Base-by-base conservation (phyloP, 2,888 invertebrate species). In the Aradus depressus region DNA sequence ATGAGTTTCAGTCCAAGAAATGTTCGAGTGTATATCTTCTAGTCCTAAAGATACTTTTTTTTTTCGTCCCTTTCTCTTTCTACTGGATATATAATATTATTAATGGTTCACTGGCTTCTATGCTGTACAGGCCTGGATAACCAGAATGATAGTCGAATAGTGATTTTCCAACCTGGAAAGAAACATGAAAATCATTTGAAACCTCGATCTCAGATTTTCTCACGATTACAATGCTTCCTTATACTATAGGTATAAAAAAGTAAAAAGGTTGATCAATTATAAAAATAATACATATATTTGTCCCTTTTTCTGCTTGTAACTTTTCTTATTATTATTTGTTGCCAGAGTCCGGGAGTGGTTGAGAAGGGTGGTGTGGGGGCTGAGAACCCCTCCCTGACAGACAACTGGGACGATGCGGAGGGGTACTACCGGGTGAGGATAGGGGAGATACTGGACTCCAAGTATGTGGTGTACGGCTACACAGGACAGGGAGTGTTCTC, bases 321-420 rank as follows among this genome's bases (percentile, higher is more conserved):
- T 14, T 12, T 12, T 37, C 38, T n/a, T 37, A 14, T n/a, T n/a
- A 12, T 37, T 8, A 14, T n/a, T 37, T 14, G 41, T 22, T 50
- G 26, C 12, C 21, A 84, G 83, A 83, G 82, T 49, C 83, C 84
- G 8, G 79, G 72, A 53, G 75, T 77, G 35, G 72, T 77, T 59
- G 72, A 66, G 16, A 64, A 65, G 60, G 64, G 62, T 3, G 64
- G 60, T 5, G 58, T 64, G 34, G 68, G 65, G 14, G 69, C 68
- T 52, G 93, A 92, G 66, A 85, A 89, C 69, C 93, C 95, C 0
- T 87, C 88, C 42, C 74, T 98, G 35, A 93, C 89, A 0, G 98
- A 99, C 67, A 98, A 98, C 67, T 99, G 97, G 97, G 98, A 99
- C 65, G 98, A 99, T 70, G 90, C 95, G 0, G 98, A 99, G 70